A percentile compares a stretch with the other conserved stretches of the same genome.
phyloP scores from a whole-genome alignment of 2,113 vertebrate genomes.

The Chloropsis hardwickii region DNA sequence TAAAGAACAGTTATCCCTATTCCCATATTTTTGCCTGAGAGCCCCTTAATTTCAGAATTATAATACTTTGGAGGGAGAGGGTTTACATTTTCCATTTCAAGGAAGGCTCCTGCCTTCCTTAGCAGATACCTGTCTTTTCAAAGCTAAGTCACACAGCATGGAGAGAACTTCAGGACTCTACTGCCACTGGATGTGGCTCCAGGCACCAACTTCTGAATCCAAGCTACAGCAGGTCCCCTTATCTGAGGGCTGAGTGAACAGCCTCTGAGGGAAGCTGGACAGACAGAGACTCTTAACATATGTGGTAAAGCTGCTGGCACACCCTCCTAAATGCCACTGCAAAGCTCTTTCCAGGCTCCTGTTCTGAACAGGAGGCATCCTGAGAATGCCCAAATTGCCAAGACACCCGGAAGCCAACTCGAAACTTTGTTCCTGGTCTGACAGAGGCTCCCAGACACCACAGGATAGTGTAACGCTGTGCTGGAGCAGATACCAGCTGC shows the following conservation, averaged over 20 bases:
- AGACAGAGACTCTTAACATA: not conserved
- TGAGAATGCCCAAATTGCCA: not conserved
- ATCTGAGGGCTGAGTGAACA: not conserved
- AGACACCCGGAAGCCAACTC: not conserved
- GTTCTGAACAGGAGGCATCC: not conserved
- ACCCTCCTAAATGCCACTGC: not conserved
- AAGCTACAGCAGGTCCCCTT: not conserved
- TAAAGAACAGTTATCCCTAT: no score
- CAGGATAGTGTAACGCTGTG: not conserved
- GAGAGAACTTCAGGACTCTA: not conserved
- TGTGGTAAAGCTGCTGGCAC: not conserved
- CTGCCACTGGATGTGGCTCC: not conserved
- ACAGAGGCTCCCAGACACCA: not conserved
- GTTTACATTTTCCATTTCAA: no score
- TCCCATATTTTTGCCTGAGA: no score
- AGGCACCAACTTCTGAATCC: not conserved
- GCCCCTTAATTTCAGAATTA: no score
- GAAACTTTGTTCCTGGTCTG: not conserved
- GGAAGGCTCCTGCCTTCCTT: no score
- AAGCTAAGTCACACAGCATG: not conserved
- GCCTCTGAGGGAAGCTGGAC: not conserved
- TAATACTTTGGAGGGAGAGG: no score
- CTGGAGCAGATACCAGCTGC: not conserved
- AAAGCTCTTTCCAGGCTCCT: not conserved
- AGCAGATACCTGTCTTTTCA: no score